These are phyloP conservation scores for Galaxias olidus DNA, from an alignment of 2,797 vertebrate genomes.

Conservation along the genomic window DNA sequence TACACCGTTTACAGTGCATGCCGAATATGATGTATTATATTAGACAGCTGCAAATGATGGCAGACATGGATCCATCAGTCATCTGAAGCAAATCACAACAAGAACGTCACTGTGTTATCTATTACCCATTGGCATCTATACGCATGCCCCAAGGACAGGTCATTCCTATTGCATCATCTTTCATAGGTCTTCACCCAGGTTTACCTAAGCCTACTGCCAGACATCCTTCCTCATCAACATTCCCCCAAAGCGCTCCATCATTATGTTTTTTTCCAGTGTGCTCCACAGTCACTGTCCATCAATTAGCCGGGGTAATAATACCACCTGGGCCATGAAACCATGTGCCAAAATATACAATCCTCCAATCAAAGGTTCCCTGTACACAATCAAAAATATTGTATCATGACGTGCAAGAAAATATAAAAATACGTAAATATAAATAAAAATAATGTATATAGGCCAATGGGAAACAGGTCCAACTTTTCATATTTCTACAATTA, in stretches of 20 bases:
- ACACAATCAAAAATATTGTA: too few species aligned
- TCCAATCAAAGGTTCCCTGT: too few species aligned
- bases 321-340: slow-evolving; percentile 18
- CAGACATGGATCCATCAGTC: slow-evolving; percentile 30
- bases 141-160: slow-evolving; percentile 6
- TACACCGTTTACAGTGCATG: slow-evolving; percentile 1
- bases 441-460: too few species aligned
- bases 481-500: too few species aligned
- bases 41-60: too few species aligned
- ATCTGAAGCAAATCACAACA: slow-evolving; percentile 20
- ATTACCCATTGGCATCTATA: background rate
- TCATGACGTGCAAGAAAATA: too few species aligned
- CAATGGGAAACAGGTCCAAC: too few species aligned
- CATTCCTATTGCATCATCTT: slow-evolving; percentile 55
- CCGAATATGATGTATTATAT: too few species aligned
- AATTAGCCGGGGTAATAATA: slow-evolving; percentile 40
- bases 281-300: slow-evolving; percentile 36
- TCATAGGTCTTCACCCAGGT: slow-evolving; percentile 30
- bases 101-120: slow-evolving; percentile 7
- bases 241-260: slow-evolving; percentile 44
- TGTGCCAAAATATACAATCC: too few species aligned
- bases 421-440: too few species aligned
- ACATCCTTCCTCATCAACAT: slow-evolving; percentile 46
- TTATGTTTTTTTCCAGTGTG: slow-evolving; percentile 33
- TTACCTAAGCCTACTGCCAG: slow-evolving; percentile 7